phyloP scores from a whole-genome alignment of 2,797 vertebrate species.

The Muscicapa comitata region DNA sequence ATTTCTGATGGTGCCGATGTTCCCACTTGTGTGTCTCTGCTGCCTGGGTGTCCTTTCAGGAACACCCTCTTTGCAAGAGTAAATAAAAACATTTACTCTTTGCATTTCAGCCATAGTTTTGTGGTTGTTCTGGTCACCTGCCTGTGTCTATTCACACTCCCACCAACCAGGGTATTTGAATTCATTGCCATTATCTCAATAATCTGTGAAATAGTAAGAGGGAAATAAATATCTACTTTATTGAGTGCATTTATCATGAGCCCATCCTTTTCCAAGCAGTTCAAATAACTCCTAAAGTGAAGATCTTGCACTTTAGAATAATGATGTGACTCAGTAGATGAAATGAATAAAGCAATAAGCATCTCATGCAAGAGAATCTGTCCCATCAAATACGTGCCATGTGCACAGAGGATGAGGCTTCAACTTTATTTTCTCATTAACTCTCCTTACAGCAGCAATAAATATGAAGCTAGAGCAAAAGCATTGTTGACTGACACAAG shows the following conservation, averaged over 20 bases:
- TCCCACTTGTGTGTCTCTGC: not conserved
- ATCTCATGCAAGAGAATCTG: not conserved
- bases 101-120: not conserved
- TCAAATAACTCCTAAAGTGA: not conserved
- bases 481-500: not conserved
- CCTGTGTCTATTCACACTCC: not conserved
- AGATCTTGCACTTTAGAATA: not conserved
- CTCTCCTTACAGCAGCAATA: not conserved
- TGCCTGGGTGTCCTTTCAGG: not conserved
- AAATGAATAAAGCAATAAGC: not conserved
- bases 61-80: not conserved
- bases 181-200: not conserved
- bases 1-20: rapidly evolving
- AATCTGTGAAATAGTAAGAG: not conserved
- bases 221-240: not conserved
- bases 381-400: not conserved
- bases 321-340: not conserved
- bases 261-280: not conserved
- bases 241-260: not conserved
- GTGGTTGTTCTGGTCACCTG: not conserved
- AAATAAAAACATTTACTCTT: not conserved
- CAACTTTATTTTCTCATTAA: not conserved
- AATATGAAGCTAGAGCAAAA: not conserved
- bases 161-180: not conserved
- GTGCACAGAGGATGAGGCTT: not conserved